A percentile compares a stretch with the other conserved stretches of the same genome.
Evolutionary conservation across 2,888 invertebrate genomes (phyloP).

Genomic region (Nipponacmea schrenckii): DNA sequence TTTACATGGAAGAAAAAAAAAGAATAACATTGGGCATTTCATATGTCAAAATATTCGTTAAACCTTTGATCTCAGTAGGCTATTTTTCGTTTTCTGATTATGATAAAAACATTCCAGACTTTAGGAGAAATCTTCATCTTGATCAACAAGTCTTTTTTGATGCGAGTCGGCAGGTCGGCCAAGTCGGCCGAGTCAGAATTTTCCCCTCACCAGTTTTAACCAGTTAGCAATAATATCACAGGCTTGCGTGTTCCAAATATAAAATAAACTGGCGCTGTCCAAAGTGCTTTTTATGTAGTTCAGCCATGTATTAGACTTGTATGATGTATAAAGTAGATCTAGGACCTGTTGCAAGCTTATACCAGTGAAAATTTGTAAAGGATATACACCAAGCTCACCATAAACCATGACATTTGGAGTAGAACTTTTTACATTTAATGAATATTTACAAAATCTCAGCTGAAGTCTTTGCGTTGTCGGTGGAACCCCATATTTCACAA

Average conservation of each 20-base stretch:
- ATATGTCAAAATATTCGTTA: too few relatives aligned
- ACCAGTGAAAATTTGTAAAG: conserved; percentile 4
- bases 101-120: too few relatives aligned
- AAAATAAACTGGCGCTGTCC: not conserved
- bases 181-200: too few relatives aligned
- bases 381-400: conserved; percentile 19
- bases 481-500: too few relatives aligned
- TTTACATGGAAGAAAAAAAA: too few relatives aligned
- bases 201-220: too few relatives aligned
- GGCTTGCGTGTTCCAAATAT: not conserved
- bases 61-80: too few relatives aligned
- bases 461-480: conserved; percentile 19
- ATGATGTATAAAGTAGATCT: not conserved
- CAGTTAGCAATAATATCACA: not conserved
- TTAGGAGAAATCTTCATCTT: too few relatives aligned
- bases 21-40: too few relatives aligned
- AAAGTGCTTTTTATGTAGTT: not conserved
- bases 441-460: conserved; percentile 18
- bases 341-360: not conserved
- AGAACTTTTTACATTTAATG: conserved; percentile 13
- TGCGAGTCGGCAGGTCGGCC: too few relatives aligned
- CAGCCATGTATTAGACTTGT: not conserved
- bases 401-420: conserved; percentile 21
- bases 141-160: too few relatives aligned
- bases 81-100: too few relatives aligned